A percentile compares a stretch with the other conserved stretches of the same genome.
Conservation (phyloP, 2,797 vertebrate genomes). For the Lagocephalus sceleratus region DNA sequence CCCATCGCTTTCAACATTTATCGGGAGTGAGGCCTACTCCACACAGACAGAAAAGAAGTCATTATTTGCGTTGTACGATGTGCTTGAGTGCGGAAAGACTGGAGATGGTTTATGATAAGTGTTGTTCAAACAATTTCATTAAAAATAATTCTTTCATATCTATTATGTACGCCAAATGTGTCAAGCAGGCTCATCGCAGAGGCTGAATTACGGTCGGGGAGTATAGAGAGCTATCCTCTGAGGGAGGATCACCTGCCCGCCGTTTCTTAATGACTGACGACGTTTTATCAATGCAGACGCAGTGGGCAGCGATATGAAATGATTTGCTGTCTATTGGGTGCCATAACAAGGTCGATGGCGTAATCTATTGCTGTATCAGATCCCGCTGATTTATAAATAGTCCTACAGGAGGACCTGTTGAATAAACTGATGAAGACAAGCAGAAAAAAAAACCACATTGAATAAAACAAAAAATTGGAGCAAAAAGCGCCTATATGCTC, state of each 20-base stretch:
- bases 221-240: background rate
- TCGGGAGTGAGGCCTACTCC: slow-evolving; percentile 30
- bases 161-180: background rate
- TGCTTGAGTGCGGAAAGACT: slow-evolving; percentile 20
- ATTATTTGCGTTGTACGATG: slow-evolving; percentile 33
- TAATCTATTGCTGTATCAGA: slow-evolving; percentile 47
- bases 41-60: slow-evolving; percentile 30
- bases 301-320: slow-evolving; percentile 69
- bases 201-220: background rate
- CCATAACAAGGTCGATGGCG: slow-evolving; percentile 67
- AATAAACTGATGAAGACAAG: slow-evolving; percentile 29
- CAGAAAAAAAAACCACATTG: background rate
- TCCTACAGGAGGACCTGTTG: slow-evolving; percentile 61
- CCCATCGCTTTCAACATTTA: slow-evolving; percentile 41
- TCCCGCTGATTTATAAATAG: slow-evolving; percentile 64
- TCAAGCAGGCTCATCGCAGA: background rate
- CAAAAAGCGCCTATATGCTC: no score
- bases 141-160: background rate
- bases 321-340: slow-evolving; percentile 69
- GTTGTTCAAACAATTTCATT: background rate
- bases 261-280: slow-evolving; percentile 65
- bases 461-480: background rate
- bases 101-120: slow-evolving; percentile 3
- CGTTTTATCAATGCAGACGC: slow-evolving; percentile 69
- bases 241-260: slow-evolving; percentile 51